phyloP scores from a whole-genome alignment of 2,797 vertebrate genomes.

The Diceros bicornis region DNA sequence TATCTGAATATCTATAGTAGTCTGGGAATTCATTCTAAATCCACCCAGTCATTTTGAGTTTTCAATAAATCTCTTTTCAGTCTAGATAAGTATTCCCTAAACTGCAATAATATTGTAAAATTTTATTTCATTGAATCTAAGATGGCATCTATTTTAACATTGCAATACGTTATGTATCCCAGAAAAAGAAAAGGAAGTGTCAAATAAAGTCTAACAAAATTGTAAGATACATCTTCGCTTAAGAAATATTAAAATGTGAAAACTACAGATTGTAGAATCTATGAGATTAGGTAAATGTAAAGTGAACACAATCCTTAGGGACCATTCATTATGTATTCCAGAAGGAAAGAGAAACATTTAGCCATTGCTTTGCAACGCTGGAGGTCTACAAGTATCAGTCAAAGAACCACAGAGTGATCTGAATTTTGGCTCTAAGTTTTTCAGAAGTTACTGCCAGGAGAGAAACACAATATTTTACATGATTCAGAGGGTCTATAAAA shows the following conservation, averaged over 20 bases:
- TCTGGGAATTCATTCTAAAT: slow-evolving; percentile 49
- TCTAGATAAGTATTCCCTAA: slow-evolving; percentile 26
- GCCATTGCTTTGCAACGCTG: not conserved
- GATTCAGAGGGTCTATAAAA: slow-evolving; percentile 4
- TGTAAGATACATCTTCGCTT: not conserved
- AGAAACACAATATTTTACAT: not conserved
- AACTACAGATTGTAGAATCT: not conserved
- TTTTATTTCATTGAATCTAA: slow-evolving; percentile 50
- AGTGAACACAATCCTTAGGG: not conserved
- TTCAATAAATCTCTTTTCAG: slow-evolving; percentile 34
- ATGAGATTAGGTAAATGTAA: not conserved
- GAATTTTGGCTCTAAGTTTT: slow-evolving; percentile 47
- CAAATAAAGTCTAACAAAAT: slow-evolving; percentile 5
- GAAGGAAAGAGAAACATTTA: not conserved
- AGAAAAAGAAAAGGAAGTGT: slow-evolving; percentile 28
- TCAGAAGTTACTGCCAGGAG: slow-evolving; percentile 4
- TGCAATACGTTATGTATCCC: not conserved
- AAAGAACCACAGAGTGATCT: not conserved
- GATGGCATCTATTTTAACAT: slow-evolving; percentile 18
- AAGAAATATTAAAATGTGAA: slow-evolving; percentile 39
- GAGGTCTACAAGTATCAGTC: not conserved
- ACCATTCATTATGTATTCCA: not conserved
- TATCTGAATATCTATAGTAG: not conserved
- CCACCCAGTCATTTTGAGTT: not conserved
- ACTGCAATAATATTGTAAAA: not conserved